phyloP scores from a whole-genome alignment of 1,140 invertebrate species.

The Euglossa dilemma region DNA sequence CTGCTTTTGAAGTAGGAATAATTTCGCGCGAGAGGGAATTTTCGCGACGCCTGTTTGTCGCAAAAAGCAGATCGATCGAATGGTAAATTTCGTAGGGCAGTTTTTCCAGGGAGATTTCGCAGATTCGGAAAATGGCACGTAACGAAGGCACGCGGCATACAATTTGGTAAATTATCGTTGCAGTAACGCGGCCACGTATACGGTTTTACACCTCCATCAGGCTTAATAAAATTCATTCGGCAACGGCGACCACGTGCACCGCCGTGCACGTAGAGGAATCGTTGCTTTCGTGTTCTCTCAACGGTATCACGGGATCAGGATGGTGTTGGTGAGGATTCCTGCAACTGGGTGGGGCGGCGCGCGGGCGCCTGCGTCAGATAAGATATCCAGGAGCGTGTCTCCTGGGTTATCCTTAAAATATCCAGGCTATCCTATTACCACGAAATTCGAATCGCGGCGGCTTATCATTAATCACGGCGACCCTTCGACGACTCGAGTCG shows the following conservation, averaged over 20 bases:
- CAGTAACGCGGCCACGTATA: slow-evolving; percentile 12
- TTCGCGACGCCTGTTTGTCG: background rate
- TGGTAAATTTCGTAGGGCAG: background rate
- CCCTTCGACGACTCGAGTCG: slow-evolving; percentile 26
- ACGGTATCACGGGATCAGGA: background rate
- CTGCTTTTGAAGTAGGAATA: background rate
- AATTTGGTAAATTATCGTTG: slow-evolving; percentile 36
- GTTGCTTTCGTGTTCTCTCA: background rate
- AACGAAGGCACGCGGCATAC: background rate
- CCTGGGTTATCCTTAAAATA: slow-evolving; percentile 72
- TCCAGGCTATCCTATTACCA: slow-evolving; percentile 68
- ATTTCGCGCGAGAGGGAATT: background rate
- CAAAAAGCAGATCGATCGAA: slow-evolving; percentile 1
- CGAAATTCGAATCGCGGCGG: slow-evolving; percentile 71
- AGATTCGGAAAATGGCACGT: background rate
- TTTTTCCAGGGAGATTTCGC: no score
- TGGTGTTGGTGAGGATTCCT: slow-evolving; percentile 44
- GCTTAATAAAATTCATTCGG: slow-evolving; percentile 40
- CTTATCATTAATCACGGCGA: slow-evolving; percentile 68
- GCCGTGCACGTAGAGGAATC: background rate
- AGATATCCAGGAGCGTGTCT: slow-evolving; percentile 67
- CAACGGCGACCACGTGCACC: slow-evolving; percentile 42
- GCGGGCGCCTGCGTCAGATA: slow-evolving; percentile 62
- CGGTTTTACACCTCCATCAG: slow-evolving; percentile 1
- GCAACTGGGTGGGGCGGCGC: slow-evolving; percentile 64